Evolutionary conservation across 2,888 invertebrate genomes (phyloP).

Genomic region (Drosophila mulleri): DNA sequence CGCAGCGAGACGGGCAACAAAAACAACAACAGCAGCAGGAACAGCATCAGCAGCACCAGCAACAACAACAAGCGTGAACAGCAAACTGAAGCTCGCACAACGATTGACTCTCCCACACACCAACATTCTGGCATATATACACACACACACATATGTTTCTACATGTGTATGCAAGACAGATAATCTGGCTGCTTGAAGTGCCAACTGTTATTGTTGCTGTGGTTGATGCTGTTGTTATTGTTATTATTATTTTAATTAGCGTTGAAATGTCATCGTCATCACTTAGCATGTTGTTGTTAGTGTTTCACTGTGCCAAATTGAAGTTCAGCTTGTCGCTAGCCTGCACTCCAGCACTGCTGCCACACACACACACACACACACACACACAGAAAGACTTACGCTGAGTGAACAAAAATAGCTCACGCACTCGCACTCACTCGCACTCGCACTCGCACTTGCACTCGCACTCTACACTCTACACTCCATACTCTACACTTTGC

Average conservation of each 20-base stretch:
- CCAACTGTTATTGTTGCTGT: slow-evolving; percentile 63
- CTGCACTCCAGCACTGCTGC: neutral
- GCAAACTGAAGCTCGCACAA: slow-evolving; percentile 43
- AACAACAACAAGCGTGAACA: slow-evolving; percentile 24
- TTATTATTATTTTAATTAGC: slow-evolving; percentile 78
- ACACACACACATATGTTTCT: slow-evolving; percentile 21
- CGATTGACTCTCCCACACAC: slow-evolving; percentile 51
- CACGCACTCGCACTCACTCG: slow-evolving; percentile 1
- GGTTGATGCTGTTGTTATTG: slow-evolving; percentile 61
- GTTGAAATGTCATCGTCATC: slow-evolving; percentile 75
- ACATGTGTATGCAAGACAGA: slow-evolving; percentile 29
- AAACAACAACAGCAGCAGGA: slow-evolving; percentile 16
- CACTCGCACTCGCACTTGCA: slow-evolving; percentile 5
- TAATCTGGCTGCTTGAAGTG: slow-evolving; percentile 74
- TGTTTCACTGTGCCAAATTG: slow-evolving; percentile 64
- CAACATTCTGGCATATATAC: slow-evolving; percentile 3
- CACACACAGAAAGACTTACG: neutral
- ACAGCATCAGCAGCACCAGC: slow-evolving; percentile 12
- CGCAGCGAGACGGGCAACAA: slow-evolving; percentile 32
- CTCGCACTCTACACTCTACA: neutral
- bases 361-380: slow-evolving; percentile 6
- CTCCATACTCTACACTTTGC: neutral
- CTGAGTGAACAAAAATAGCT: neutral
- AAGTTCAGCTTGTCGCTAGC: slow-evolving; percentile 22
- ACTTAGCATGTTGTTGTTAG: slow-evolving; percentile 39